Evolutionary conservation across 2,888 invertebrate species (phyloP).

Genomic region (Ochlodes sylvanus): DNA sequence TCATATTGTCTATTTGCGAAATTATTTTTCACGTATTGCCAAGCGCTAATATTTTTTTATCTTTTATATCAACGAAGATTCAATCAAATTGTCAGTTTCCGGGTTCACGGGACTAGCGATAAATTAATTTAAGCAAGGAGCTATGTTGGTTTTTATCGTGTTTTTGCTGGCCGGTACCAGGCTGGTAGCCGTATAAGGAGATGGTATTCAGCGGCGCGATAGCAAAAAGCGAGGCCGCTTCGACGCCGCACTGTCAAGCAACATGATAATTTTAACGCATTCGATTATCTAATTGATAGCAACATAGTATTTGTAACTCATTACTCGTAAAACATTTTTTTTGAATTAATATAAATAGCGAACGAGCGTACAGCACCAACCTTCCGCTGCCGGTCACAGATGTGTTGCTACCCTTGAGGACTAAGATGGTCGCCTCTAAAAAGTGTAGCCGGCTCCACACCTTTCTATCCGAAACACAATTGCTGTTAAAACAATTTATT

Average conservation of each 20-base stretch:
- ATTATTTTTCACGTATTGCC: neutral
- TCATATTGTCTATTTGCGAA: neutral
- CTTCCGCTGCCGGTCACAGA: too few relatives aligned
- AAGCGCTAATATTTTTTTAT: neutral
- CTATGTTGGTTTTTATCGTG: conserved; percentile 40
- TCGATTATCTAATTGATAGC: conserved; percentile 44
- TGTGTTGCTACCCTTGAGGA: too few relatives aligned
- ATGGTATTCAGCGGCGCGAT: conserved; percentile 44
- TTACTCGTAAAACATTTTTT: neutral
- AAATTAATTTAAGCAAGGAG: conserved; percentile 30
- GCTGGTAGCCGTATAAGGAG: conserved; percentile 47
- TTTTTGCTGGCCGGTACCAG: conserved; percentile 49
- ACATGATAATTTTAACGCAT: conserved; percentile 18
- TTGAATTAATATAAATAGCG: too few relatives aligned
- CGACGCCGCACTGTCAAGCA: neutral
- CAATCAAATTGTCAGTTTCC: conserved; percentile 23
- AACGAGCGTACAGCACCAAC: too few relatives aligned
- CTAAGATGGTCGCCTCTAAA: too few relatives aligned
- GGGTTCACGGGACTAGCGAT: conserved; percentile 37
- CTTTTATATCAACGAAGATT: neutral
- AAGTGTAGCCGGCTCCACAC: too few relatives aligned
- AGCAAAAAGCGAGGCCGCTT: conserved; percentile 44
- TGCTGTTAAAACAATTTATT: too few relatives aligned
- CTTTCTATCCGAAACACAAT: too few relatives aligned
- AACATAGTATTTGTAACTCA: conserved; percentile 28